A percentile compares a stretch with the other conserved stretches of the same genome.
These are phyloP conservation scores for Sebastes schlegelii DNA, from an alignment of 2,113 vertebrate species.

Conservation along the genomic window DNA sequence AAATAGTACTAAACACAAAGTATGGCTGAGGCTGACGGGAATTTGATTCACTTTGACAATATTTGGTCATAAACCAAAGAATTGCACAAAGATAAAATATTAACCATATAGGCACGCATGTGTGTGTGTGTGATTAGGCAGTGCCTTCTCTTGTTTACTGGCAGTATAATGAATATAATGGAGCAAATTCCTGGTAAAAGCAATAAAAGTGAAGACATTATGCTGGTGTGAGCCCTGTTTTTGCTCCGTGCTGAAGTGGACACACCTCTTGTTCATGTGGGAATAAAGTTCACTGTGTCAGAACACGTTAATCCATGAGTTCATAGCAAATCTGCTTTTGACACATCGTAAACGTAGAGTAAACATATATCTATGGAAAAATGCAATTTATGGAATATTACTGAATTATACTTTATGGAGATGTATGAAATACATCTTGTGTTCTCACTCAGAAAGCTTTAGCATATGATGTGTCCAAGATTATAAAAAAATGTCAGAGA, in stretches of 20 bases:
- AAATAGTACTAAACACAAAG: too few relatives aligned
- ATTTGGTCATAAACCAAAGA: too few relatives aligned
- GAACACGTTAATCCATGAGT: neutral
- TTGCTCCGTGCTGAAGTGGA: neutral
- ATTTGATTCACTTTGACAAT: too few relatives aligned
- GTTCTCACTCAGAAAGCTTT: too few relatives aligned
- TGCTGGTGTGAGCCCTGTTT: neutral
- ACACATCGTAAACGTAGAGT: too few relatives aligned
- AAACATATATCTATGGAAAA: too few relatives aligned
- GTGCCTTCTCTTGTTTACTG: neutral
- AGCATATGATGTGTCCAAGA: too few relatives aligned
- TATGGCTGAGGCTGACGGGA: too few relatives aligned
- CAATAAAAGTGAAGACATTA: slow-evolving; percentile 3
- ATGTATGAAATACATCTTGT: too few relatives aligned
- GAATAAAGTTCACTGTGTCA: slow-evolving; percentile 16
- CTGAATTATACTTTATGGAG: too few relatives aligned
- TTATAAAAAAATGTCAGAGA: too few relatives aligned
- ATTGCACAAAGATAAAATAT: neutral
- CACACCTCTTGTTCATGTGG: neutral
- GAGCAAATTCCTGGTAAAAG: slow-evolving; percentile 10
- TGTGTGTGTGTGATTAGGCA: neutral
- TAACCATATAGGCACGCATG: neutral
- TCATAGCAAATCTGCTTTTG: neutral
- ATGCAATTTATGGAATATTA: too few relatives aligned
- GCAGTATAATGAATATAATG: neutral